Evolutionary conservation across 2,113 vertebrate genomes (phyloP).

Genomic region (Alethe diademata): DNA sequence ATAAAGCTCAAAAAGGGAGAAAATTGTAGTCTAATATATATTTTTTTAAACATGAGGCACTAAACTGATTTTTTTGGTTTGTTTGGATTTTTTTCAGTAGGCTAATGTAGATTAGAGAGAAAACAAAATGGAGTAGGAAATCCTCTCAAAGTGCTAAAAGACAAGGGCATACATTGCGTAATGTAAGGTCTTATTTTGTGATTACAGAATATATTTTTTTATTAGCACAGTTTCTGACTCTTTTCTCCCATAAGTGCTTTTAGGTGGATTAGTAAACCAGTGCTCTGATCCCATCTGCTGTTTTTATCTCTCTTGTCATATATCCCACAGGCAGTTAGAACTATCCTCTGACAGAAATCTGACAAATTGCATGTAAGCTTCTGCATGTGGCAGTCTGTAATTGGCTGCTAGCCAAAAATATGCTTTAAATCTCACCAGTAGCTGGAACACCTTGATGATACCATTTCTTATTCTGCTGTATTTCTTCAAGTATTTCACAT

Average conservation of each 20-base stretch:
- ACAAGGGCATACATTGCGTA: not conserved
- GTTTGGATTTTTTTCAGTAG: not conserved
- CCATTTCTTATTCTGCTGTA: not conserved
- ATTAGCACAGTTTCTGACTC: not conserved
- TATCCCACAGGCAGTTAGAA: not conserved
- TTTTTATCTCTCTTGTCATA: not conserved
- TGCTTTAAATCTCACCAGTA: not conserved
- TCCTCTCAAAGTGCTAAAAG: not conserved
- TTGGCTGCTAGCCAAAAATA: not conserved
- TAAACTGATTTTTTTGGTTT: not conserved
- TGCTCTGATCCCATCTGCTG: constrained; percentile 7
- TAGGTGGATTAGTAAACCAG: not conserved
- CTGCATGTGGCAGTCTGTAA: not conserved
- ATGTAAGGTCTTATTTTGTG: not conserved
- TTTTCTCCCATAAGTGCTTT: not conserved
- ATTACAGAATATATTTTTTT: not conserved
- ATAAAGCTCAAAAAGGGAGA: not conserved
- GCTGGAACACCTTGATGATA: not conserved
- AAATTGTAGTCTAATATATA: not conserved
- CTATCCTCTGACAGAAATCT: not conserved
- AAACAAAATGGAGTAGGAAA: not conserved
- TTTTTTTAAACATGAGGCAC: not conserved
- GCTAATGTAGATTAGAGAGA: not conserved
- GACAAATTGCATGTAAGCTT: not conserved
- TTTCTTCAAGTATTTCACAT: not conserved